Evolutionary conservation across 2,113 vertebrate genomes (phyloP), one percentile per base, ranked within the genome.

Genomic region (Ictalurus punctatus): DNA sequence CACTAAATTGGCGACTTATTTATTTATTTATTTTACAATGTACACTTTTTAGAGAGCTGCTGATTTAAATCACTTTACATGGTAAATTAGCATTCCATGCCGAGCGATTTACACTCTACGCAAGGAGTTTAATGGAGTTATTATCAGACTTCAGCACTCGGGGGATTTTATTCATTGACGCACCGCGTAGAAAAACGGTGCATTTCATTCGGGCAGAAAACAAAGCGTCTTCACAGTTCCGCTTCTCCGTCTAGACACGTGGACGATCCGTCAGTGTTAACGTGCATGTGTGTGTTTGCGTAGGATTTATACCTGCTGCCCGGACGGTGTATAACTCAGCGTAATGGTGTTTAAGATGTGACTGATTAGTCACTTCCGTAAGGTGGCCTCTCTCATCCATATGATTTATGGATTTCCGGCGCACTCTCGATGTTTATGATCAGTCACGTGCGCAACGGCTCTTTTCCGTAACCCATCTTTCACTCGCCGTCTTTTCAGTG

Each of bases 261-360:
- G 76, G 25, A 54, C 6, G 25, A 52, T 54, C 44, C 73, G 2
- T 54, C 25, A 17, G 58, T 13, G 56, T 25, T 78, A 34, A 40
- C 67, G 23, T 40, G 30, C 59, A 34, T 34, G 52, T 48, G 85
- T 87, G 63, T 73, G 40, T 76, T 65, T 79, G 58, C 40, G 19
- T 37, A 88, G 83, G 88, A 89, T 89, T 89, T 85, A 89, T 89
- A 79, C 63, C 21, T 56, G 59, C 59, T 79, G 73, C 79, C 88
- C 69, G 14, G n/a, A 63, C 17, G 27, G 83, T n/a, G 83, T 83
- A 79, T 89, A 89, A 89, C 83, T 89, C 88, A 89, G 30, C 48
- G 23, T 80, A 89, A 89, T 80, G 83, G 80, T 61, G 80, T n/a
- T 76, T 63, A 85, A 63, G 87, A 85, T 89, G 82, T 37, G 58